A percentile compares a stretch with the other conserved stretches of the same genome.
Conservation (phyloP, 2,888 invertebrate species). For the Rhyacophila evoluta region DNA sequence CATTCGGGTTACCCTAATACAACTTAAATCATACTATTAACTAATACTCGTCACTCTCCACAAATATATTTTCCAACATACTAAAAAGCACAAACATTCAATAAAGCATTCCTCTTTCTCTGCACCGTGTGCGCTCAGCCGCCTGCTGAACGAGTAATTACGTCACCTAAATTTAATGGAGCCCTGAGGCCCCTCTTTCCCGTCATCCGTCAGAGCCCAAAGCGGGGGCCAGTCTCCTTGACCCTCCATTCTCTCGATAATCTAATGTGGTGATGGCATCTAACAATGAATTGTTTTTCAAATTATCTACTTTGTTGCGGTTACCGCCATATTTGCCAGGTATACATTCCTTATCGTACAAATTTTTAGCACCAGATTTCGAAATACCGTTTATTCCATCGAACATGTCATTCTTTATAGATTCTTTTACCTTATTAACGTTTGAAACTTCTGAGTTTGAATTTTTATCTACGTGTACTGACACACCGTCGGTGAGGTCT, state of each 20-base stretch:
- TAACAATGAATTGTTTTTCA: slow-evolving; percentile 43
- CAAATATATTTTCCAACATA: background rate
- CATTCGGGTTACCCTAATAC: slow-evolving; percentile 30
- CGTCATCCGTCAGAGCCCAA: slow-evolving; percentile 53
- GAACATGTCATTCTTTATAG: slow-evolving; percentile 36
- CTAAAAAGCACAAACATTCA: slow-evolving; percentile 39
- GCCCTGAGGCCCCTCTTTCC: background rate
- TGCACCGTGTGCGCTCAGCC: slow-evolving; percentile 44
- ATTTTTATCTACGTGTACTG: slow-evolving; percentile 49
- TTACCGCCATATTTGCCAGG: background rate
- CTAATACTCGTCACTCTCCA: slow-evolving; percentile 9
- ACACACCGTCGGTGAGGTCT: slow-evolving; percentile 31
- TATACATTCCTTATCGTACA: slow-evolving; percentile 33
- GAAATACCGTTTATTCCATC: slow-evolving; percentile 41
- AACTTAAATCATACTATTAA: background rate
- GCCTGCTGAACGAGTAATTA: slow-evolving; percentile 48
- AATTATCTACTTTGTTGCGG: slow-evolving; percentile 41
- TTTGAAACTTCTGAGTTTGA: slow-evolving; percentile 52
- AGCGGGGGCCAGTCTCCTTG: slow-evolving; percentile 47
- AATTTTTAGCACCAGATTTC: slow-evolving; percentile 40
- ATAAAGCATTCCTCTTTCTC: slow-evolving; percentile 30
- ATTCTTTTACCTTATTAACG: slow-evolving; percentile 45
- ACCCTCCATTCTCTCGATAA: slow-evolving; percentile 50
- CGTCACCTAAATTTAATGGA: slow-evolving; percentile 34
- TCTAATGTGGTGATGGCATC: slow-evolving; percentile 46